Evolutionary conservation across 2,888 invertebrate species (phyloP), one percentile per base, ranked within the genome.

Genomic region (Cerceris rybyensis): DNA sequence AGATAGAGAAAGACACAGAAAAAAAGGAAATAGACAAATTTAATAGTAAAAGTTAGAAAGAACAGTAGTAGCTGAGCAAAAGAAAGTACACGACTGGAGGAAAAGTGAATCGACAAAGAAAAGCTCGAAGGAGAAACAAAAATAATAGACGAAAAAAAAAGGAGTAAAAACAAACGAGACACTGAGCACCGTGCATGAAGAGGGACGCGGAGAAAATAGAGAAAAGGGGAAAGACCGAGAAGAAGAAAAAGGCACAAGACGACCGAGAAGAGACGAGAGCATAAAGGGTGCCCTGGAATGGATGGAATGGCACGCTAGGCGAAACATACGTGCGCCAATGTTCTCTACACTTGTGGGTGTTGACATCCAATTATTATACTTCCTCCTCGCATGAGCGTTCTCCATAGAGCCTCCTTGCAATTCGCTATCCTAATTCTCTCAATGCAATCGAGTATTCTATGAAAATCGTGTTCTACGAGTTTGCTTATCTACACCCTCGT

Each of bases 281-380:
- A n/a, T 17, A 58, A 39, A 63, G 57, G 67, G 55, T 63, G 60
- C 57, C 52, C 64, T 59, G 71, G 66, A 80, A 78, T 67, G 70
- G 59, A 58, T 64, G 75, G 75, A 72, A 73, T 70, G 68, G 55
- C 58, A 61, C 54, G 72, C 54, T 70, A 73, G 55, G 61, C 41
- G 70, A 66, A 69, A 70, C 58, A 58, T 79, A 69, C 71, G 68
- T 28, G 66, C 43, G 59, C 74, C 57, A 74, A 71, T 71, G 65
- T 81, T 70, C 60, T 72, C 58, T 60, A 55, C 42, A 69, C 28
- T 76, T 64, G 74, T 70, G 70, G 75, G 69, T 69, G 75, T 79
- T 79, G 79, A 79, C 79, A 76, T 79, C 63, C 69, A 78, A 74
- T 82, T 82, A 81, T 79, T 76, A 75, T 69, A 76, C 66, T 73